A percentile compares a stretch with the other conserved stretches of the same genome.
Conservation (phyloP, 2,113 vertebrate genomes). For the Pyxicephalus adspersus region DNA sequence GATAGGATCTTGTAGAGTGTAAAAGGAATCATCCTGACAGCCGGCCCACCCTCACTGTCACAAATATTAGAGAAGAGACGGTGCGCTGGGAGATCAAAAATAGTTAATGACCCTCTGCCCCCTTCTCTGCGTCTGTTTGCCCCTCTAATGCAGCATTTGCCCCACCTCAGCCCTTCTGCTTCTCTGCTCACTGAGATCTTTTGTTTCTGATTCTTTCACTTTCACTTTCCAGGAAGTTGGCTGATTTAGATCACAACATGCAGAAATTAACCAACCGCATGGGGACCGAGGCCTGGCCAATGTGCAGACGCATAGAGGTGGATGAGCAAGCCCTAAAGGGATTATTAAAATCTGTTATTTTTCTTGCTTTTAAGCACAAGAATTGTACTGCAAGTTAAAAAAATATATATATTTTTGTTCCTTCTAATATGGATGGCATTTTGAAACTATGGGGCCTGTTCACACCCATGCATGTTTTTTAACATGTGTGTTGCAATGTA, state of each 20-base stretch:
- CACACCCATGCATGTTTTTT: too few species aligned
- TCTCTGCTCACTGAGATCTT: neutral
- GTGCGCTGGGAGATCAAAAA: neutral
- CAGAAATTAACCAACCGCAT: neutral
- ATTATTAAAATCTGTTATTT: too few species aligned
- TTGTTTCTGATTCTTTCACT: conserved; percentile 6
- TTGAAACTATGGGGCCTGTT: too few species aligned
- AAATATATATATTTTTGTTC: too few species aligned
- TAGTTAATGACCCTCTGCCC: neutral
- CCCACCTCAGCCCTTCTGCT: neutral
- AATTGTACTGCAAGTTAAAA: too few species aligned
- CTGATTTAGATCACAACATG: neutral
- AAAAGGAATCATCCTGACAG: neutral
- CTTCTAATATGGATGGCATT: too few species aligned
- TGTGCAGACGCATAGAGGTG: too few species aligned
- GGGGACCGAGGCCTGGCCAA: too few species aligned
- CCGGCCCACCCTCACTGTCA: neutral
- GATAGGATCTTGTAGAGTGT: neutral
- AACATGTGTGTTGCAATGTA: too few species aligned
- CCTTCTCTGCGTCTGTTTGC: neutral
- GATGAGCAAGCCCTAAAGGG: too few species aligned
- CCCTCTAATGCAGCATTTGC: neutral
- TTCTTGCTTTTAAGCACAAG: too few species aligned
- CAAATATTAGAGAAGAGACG: neutral
- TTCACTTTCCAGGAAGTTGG: conserved; percentile 21